phyloP scores from a whole-genome alignment of 2,888 invertebrate species.

The Gari tellinella region DNA sequence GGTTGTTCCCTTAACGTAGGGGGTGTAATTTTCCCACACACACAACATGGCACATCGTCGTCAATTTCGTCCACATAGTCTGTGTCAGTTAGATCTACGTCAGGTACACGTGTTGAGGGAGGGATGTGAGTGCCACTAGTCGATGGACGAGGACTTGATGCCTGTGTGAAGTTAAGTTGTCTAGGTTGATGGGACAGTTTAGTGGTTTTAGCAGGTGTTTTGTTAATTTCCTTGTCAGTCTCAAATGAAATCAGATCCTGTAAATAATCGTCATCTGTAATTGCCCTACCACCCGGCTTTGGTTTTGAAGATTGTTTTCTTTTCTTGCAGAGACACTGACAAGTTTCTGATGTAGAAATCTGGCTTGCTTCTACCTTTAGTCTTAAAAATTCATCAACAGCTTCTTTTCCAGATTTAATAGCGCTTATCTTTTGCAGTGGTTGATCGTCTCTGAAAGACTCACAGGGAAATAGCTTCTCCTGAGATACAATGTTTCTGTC shows the following conservation, averaged over 20 bases:
- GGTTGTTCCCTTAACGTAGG: too few species aligned
- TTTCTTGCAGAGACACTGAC: too few species aligned
- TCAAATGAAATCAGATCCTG: neutral
- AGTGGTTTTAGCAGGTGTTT: neutral
- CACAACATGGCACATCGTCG: conserved; percentile 9
- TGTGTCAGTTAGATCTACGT: too few species aligned
- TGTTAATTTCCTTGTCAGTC: neutral
- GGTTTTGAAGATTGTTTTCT: too few species aligned
- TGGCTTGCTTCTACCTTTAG: too few species aligned
- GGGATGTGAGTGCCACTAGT: conserved; percentile 4
- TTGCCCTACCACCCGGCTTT: conserved; percentile 4
- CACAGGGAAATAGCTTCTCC: too few species aligned
- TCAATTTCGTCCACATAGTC: neutral
- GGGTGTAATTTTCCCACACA: too few species aligned
- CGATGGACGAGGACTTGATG: conserved; percentile 3
- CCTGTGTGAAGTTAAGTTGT: too few species aligned
- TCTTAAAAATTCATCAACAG: neutral
- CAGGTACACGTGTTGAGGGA: too few species aligned
- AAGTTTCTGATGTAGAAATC: too few species aligned
- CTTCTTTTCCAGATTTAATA: conserved; percentile 13
- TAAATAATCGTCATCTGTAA: conserved; percentile 9
- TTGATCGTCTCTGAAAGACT: conserved; percentile 7
- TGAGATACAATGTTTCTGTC: neutral
- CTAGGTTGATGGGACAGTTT: neutral
- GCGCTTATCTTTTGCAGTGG: conserved; percentile 13